Evolutionary conservation across 2,797 vertebrate genomes (phyloP).

Genomic region (Hypotaenidia okinawae): DNA sequence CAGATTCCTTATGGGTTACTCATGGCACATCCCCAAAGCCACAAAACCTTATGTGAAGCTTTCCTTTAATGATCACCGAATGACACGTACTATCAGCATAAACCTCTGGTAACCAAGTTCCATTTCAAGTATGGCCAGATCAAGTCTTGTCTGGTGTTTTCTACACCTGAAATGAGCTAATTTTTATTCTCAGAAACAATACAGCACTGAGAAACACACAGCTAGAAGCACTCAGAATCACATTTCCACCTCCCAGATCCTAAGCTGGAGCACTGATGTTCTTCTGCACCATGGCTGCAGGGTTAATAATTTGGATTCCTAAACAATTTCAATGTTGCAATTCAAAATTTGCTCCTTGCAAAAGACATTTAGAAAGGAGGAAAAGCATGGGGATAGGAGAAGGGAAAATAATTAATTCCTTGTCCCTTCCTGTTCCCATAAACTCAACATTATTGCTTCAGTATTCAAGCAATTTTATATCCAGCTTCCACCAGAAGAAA

Average conservation of each 20-base stretch:
- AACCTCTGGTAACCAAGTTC: neutral
- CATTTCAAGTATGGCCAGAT: neutral
- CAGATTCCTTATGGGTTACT: neutral
- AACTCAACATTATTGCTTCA: slow-evolving; percentile 23
- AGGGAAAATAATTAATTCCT: neutral
- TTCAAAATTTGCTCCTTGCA: neutral
- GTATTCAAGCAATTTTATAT: slow-evolving; percentile 34
- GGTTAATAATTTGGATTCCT: neutral
- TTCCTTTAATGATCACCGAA: neutral
- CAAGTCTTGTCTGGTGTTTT: neutral
- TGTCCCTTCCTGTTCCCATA: neutral
- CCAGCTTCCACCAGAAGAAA: neutral
- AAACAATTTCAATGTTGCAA: neutral
- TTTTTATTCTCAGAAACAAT: neutral
- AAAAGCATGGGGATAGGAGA: neutral
- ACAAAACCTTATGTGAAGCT: neutral
- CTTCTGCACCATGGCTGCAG: neutral
- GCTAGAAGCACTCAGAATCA: neutral
- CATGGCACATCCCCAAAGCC: neutral
- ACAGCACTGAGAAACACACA: neutral
- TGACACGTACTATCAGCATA: neutral
- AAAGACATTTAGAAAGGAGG: neutral
- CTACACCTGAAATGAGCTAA: neutral
- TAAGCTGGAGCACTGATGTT: neutral
- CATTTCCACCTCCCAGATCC: neutral